Percentiles rank a stretch among this genome's conserved stretches.
These are phyloP conservation scores for Sarcophaga caerulescens DNA, from an alignment of 2,888 invertebrate genomes.

Conservation along the genomic window DNA sequence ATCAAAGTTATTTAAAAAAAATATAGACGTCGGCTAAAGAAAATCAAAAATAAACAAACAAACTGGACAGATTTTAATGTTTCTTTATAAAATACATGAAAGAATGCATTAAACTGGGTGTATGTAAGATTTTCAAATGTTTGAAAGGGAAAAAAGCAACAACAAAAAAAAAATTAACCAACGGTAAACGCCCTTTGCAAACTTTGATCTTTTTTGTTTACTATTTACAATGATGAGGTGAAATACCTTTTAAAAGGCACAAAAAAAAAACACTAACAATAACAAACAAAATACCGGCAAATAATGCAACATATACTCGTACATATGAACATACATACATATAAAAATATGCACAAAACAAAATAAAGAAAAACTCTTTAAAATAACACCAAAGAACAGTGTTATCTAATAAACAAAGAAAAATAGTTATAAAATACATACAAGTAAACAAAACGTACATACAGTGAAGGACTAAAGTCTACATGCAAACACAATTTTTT, in stretches of 20 bases:
- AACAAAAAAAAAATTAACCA: constrained; percentile 9
- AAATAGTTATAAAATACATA: neutral
- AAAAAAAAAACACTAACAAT: neutral
- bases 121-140: constrained; percentile 27
- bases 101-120: constrained; percentile 26
- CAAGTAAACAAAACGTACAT: neutral
- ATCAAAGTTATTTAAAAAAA: neutral
- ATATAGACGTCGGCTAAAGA: constrained; percentile 1
- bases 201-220: constrained; percentile 42
- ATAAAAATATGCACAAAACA: no score
- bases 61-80: constrained; percentile 28
- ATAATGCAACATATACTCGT: neutral
- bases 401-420: neutral
- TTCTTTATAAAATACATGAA: constrained; percentile 9
- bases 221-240: constrained; percentile 48
- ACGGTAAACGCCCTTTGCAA: constrained; percentile 48
- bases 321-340: no score
- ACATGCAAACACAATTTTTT: no score
- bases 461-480: no score
- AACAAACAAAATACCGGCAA: neutral
- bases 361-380: neutral
- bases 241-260: constrained; percentile 44
- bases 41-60: constrained; percentile 30
- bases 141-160: neutral
- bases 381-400: neutral